Evolutionary conservation across 2,888 invertebrate species (phyloP).

Genomic region (Glyphotaelius pellucidus): DNA sequence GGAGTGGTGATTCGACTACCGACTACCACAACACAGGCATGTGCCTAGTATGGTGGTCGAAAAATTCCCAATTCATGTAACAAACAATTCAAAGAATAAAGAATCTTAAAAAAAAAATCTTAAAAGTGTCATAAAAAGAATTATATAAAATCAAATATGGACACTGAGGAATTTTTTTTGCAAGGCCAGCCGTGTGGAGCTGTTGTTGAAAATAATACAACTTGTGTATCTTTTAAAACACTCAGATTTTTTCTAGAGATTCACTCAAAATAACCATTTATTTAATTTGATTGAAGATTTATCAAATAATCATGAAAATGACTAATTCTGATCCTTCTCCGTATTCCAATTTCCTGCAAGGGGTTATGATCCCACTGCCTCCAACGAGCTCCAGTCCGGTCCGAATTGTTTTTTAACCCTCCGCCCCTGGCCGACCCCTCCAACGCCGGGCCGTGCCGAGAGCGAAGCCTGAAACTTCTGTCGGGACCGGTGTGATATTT

Average conservation of each 20-base stretch:
- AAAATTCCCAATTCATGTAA: no score
- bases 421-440: slow-evolving; percentile 1
- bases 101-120: no score
- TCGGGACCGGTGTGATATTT: slow-evolving; percentile 30
- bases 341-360: neutral
- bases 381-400: neutral
- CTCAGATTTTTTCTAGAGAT: neutral
- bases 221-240: neutral
- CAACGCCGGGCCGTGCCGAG: slow-evolving; percentile 40
- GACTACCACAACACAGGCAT: no score
- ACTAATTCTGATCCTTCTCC: neutral
- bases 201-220: no score
- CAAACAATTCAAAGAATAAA: no score
- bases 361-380: neutral
- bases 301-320: neutral
- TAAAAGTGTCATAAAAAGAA: no score
- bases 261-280: neutral
- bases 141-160: no score
- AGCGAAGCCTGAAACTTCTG: slow-evolving; percentile 46
- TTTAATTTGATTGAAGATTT: neutral
- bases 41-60: no score
- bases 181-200: no score
- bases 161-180: no score
- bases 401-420: neutral
- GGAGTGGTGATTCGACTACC: no score